Evolutionary conservation across 2,113 vertebrate species (phyloP).

Genomic region (Morone chrysops): DNA sequence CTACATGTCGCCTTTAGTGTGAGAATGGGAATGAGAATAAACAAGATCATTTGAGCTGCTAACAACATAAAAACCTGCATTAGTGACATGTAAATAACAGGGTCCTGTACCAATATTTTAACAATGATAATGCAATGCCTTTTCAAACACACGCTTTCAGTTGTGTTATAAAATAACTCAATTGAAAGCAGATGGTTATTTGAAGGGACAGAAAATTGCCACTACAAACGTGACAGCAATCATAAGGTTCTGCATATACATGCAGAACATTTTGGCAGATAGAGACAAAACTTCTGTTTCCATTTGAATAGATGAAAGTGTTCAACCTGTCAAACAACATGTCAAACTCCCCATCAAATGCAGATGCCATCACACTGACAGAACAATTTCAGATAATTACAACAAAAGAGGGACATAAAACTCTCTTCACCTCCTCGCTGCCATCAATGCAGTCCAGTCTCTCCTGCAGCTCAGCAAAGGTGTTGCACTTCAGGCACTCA

Average conservation of each 20-base stretch:
- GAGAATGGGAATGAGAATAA: background rate
- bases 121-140: background rate
- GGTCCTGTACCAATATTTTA: background rate
- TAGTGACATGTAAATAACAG: background rate
- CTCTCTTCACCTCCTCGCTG: conserved; percentile 88
- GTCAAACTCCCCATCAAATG: conserved; percentile 6
- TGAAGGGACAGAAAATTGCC: conserved; percentile 10
- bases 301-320: conserved; percentile 6
- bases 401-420: conserved; percentile 14
- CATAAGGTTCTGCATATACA: background rate
- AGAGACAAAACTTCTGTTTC: background rate
- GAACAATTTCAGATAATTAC: background rate
- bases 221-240: conserved; percentile 11
- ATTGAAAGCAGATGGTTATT: background rate
- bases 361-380: conserved; percentile 5
- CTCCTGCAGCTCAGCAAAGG: conserved; percentile 98
- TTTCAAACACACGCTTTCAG: conserved; percentile 10
- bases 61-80: background rate
- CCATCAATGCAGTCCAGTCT: conserved; percentile 97
- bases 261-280: conserved; percentile 21
- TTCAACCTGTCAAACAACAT: background rate
- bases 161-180: background rate
- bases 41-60: background rate
- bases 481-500: conserved; percentile 97
- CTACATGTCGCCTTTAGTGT: background rate